Evolutionary conservation across 2,113 vertebrate species (phyloP), one percentile per base, ranked within the genome.

Genomic region (Clarias macrocephalus): DNA sequence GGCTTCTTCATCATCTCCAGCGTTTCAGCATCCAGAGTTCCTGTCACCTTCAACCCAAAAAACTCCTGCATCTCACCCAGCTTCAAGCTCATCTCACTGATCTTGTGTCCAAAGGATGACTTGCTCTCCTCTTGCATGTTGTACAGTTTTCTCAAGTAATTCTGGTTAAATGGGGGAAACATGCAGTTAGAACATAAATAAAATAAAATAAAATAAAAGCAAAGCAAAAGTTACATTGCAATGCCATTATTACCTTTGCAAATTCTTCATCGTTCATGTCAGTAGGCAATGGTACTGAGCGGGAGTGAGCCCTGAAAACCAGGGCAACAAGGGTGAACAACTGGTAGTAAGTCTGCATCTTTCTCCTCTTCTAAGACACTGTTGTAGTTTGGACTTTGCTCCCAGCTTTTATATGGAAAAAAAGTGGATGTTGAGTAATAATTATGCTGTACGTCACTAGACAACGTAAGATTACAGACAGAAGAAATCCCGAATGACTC

Each of bases 31-130:
- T 97, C 93, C 89, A 96, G 72, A 4, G 85, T 92, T 0, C 96
- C 96, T 0, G 93, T 97, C 89, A 98, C 91, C 13, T 93, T 11
- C 19, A 98, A 88, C 0, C 94, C 92, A 1, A 96, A 95, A 89
- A 97, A 98, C 75, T 80, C 83, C 91, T 98, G 96, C 96, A 97
- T 97, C 92, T 48, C 48, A 48, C 48, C 48, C 48, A 48, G 48
- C 48, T 48, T 48, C 48, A 48, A 48, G 48, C 48, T 48, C 48
- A 48, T 48, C 48, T 68, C 89, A 80, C 77, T 91, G 70, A 89
- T 3, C 18, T 88, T 89, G 68, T 68, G 86, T 2, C 11, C 88
- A 10, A 83, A 92, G 75, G 42, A 8, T 0, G 0, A 15, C n/a
- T 60, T 59, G 0, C 3, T 90, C 88, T 1, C 88, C 90, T 94